Base-by-base conservation (phyloP, 2,888 invertebrate species). In the Notocelia uddmanniana region DNA sequence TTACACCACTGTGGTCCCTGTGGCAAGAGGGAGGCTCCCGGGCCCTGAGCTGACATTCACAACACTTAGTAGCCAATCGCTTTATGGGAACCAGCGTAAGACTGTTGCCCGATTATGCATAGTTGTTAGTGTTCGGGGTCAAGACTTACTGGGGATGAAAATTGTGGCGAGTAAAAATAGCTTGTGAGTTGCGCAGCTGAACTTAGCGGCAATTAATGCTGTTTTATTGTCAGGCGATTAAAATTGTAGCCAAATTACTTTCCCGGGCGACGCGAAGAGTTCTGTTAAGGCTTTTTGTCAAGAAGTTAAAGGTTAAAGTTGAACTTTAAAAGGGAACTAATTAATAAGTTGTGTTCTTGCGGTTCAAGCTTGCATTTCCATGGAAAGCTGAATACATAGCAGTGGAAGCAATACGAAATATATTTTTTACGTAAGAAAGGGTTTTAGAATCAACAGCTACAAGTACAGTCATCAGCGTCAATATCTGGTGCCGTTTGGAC, bases 191-290 rank as follows among this genome's bases (percentile, higher is more conserved):
- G 45, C n/a, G 8, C n/a, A n/a, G n/a, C 23, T 31, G 62, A 62
- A 68, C 71, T 55, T 72, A 67, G 62, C 45, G 45, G 67, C 72
- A 72, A 72, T 72, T 68, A 72, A 68, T 62, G 68, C 67, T 26
- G 72, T 57, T 72, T 72, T 72, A 72, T 72, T 57, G 72, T 57
- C 59, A 23, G 37, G 45, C 68, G 72, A 72, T 68, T 72, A 67
- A 72, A 72, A 68, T 72, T 68, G 60, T 72, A 71, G 60, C 67
- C 68, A 72, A 62, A 68, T 72, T 72, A 48, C 72, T 72, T 67
- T 45, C 19, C 55, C 50, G 18, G 37, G 59, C 15, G 55, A 15
- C 8, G 23, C 48, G 34, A 21, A 11, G 37, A 15, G 50, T 18
- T 19, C 23, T 15, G 52, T 15, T 63, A 52, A 34, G 52, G 64